These are phyloP conservation scores for Aquatica leii DNA, from an alignment of 2,888 invertebrate species.

Conservation along the genomic window DNA sequence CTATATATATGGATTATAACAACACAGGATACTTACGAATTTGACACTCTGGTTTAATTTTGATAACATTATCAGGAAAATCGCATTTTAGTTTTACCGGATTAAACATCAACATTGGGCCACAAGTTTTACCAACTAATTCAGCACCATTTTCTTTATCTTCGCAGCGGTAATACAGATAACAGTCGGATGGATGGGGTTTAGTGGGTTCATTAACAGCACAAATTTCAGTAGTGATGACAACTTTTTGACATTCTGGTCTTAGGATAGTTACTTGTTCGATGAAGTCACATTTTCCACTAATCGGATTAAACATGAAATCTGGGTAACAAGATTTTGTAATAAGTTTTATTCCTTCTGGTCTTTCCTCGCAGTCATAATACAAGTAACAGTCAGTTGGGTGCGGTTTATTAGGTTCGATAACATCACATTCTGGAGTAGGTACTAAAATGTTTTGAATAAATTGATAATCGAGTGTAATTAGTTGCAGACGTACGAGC, in stretches of 20 bases:
- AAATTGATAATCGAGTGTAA: too few relatives aligned
- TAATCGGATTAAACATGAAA: constrained; percentile 7
- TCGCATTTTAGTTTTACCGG: neutral
- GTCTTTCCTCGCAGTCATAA: neutral
- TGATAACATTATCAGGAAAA: neutral
- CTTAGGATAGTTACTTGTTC: neutral
- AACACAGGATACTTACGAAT: neutral
- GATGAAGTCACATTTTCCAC: neutral
- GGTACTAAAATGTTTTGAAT: neutral
- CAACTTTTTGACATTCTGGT: neutral
- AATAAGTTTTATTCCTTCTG: neutral
- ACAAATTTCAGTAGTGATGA: neutral
- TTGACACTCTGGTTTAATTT: neutral
- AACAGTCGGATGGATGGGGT: neutral
- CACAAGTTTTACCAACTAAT: neutral
- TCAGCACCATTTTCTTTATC: neutral
- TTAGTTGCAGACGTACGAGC: too few relatives aligned
- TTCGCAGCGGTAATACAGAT: constrained; percentile 1
- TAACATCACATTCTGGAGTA: neutral
- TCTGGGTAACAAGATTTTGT: constrained; percentile 1
- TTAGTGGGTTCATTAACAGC: neutral
- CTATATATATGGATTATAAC: too few relatives aligned
- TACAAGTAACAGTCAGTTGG: constrained; percentile 2
- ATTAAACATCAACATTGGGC: constrained; percentile 3
- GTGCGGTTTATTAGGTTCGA: neutral